These are phyloP conservation scores for Phenganax marumi DNA, from an alignment of 92 coral and sea anemone species.

Conservation along the genomic window DNA sequence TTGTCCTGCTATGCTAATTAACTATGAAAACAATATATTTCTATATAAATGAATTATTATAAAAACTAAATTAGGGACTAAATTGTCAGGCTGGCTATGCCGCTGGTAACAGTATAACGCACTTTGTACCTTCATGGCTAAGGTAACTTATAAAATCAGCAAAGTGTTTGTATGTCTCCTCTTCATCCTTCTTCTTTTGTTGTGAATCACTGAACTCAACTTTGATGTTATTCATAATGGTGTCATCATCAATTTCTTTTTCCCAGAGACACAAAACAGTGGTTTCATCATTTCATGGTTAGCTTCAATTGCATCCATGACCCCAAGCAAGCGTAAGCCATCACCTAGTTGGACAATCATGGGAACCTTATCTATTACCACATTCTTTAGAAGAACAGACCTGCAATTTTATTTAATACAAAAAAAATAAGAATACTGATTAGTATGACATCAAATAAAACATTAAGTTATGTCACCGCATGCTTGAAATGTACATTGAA, in stretches of 20 bases:
- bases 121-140: background rate
- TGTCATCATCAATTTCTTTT: slow-evolving; percentile 1
- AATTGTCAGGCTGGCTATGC: too few species aligned
- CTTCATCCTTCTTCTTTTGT: background rate
- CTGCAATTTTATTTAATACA: background rate
- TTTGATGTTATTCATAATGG: background rate
- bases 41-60: too few species aligned
- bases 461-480: background rate
- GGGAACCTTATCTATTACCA: slow-evolving; percentile 5
- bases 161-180: slow-evolving; percentile 7
- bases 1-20: too few species aligned
- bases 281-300: slow-evolving; percentile 3
- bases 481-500: background rate
- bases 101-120: background rate
- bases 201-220: background rate
- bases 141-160: slow-evolving; percentile 1
- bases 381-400: slow-evolving; percentile 4
- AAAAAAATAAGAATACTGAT: background rate
- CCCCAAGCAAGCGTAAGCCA: background rate
- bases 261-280: background rate
- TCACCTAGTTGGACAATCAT: slow-evolving; percentile 1
- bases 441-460: background rate
- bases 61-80: too few species aligned
- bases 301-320: background rate
- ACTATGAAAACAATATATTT: too few species aligned